Evolutionary conservation across 2,113 vertebrate genomes (phyloP), one percentile per base, ranked within the genome.

Genomic region (Pseudorasbora parva): DNA sequence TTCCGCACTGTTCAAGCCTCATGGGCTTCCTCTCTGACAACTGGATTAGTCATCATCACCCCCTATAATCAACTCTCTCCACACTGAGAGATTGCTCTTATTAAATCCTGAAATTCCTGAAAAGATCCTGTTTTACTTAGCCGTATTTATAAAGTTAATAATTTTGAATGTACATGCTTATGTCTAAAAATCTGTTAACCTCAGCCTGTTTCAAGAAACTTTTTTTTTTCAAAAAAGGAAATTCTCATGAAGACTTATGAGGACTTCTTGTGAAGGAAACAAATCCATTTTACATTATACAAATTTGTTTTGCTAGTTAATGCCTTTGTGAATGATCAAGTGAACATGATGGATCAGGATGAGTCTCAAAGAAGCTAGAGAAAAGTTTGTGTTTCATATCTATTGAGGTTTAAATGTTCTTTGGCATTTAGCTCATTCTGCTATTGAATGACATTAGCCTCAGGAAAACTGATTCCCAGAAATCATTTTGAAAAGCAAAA

Each of bases 371-470:
- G 37, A 14, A 62, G 23, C 8, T 27, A 41, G 33, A 57, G 41
- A 23, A 23, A 77, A 78, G 37, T 78, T 37, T 69, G 37, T 69
- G 33, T 14, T 78, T 78, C n/a, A 59, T 60, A 43, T 19, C n/a
- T 45, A 19, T 19, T 62, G 37, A 56, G 47, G 27, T 76, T 76
- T 27, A 33, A 76, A 66, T 5, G 7, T 17, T 60, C 76, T 59
- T 64, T 78, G 21, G 33, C 59, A 33, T 79, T 79, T 66, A 47
- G 41, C 59, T 49, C 59, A 66, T 62, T 60, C 37, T 64, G 77
- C 41, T 47, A 30, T 69, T 81, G 78, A 69, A 81, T 81, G 33
- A 30, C 71, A 49, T 43, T 8, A 56, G 73, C 82, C 73, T 68
- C 14, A n/a, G 82, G 33, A 84, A 69, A 57, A 27, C n/a, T 14